A percentile compares a stretch with the other conserved stretches of the same genome.
Conservation (phyloP, 2,888 invertebrate genomes). For the Clostera curtula region DNA sequence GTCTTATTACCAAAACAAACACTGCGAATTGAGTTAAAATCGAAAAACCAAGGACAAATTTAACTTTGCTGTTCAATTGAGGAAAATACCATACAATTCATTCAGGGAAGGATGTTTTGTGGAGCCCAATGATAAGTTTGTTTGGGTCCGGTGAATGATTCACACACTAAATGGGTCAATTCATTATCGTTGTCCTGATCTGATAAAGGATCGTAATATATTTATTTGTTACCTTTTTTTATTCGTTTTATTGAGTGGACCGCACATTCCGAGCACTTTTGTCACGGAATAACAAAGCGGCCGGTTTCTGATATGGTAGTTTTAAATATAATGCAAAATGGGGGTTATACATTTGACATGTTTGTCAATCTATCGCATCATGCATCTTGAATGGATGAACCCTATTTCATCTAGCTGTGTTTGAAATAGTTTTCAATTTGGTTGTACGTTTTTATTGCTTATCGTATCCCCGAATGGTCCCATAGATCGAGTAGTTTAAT, state of each 20-base stretch:
- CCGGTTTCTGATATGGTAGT: slow-evolving; percentile 31
- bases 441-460: no score
- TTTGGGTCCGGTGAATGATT: slow-evolving; percentile 47
- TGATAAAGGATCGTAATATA: slow-evolving; percentile 62
- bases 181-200: slow-evolving; percentile 62
- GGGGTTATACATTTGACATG: no score
- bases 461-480: no score
- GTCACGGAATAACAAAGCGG: slow-evolving; percentile 14
- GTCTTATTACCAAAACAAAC: slow-evolving; percentile 36
- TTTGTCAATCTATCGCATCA: no score
- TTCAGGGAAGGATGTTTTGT: slow-evolving; percentile 6
- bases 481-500: no score
- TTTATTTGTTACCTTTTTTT: slow-evolving; percentile 44
- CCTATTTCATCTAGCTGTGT: no score
- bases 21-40: slow-evolving; percentile 18
- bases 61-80: slow-evolving; percentile 7
- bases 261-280: slow-evolving; percentile 49
- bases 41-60: slow-evolving; percentile 18
- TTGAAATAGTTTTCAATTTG: no score
- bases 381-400: no score
- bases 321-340: no score
- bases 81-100: neutral
- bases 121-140: slow-evolving; percentile 23
- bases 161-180: slow-evolving; percentile 66
- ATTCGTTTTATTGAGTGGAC: slow-evolving; percentile 34